Percentiles rank a stretch among this genome's conserved stretches.
Conservation (phyloP, 2,888 invertebrate species). For the Escarpia spicata region DNA sequence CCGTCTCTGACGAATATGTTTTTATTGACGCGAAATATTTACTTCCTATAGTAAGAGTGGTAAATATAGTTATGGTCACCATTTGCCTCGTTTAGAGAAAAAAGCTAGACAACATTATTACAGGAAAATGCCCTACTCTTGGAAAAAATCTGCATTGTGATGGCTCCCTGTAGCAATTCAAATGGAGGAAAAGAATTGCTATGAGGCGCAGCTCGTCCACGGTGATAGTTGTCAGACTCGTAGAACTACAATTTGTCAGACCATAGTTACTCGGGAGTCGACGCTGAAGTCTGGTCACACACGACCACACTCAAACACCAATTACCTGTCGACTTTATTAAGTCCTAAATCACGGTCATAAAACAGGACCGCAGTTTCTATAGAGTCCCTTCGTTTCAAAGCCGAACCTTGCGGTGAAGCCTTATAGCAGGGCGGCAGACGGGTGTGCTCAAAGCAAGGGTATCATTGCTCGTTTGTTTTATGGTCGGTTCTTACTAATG, state of each 20-base stretch:
- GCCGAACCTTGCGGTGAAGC: not conserved
- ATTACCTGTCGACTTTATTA: not conserved
- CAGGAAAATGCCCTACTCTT: not conserved
- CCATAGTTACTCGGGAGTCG: not conserved
- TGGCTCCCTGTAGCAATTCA: not conserved
- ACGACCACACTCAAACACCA: constrained; percentile 16
- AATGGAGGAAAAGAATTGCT: not conserved
- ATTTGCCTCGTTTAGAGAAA: not conserved
- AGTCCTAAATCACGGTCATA: not conserved
- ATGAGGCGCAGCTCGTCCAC: not conserved
- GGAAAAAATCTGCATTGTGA: not conserved
- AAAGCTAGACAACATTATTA: not conserved
- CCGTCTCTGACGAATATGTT: too few species aligned
- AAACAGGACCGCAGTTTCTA: constrained; percentile 16
- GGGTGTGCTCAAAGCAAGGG: not conserved
- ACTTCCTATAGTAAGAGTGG: too few species aligned
- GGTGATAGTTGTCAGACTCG: not conserved
- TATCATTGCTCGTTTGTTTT: constrained; percentile 11
- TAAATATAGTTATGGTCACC: not conserved
- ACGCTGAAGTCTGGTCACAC: not conserved
- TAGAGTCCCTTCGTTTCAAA: not conserved
- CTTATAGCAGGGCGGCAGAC: not conserved
- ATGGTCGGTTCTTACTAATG: not conserved
- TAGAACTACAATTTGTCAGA: not conserved
- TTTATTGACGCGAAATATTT: too few species aligned